Percentiles rank a stretch among this genome's conserved stretches.
Conservation (phyloP, 1,140 invertebrate species). For the Periplaneta americana region DNA sequence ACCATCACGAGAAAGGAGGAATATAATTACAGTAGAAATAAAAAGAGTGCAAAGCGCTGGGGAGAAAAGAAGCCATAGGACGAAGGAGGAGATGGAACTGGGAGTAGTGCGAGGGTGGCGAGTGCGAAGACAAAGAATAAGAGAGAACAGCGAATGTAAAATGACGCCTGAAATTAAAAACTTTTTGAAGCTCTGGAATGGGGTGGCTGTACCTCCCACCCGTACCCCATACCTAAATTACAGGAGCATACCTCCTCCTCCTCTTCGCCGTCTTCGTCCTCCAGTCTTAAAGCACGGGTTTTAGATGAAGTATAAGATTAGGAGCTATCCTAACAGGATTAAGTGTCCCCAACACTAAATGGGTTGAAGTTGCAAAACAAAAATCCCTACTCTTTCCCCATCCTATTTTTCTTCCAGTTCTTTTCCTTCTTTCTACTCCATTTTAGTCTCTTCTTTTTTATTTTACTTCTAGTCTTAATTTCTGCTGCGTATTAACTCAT, state of each 20-base stretch:
- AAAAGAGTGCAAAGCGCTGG: neutral
- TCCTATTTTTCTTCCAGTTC: neutral
- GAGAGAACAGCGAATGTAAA: neutral
- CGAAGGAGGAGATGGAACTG: neutral
- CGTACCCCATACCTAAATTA: neutral
- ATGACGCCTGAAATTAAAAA: neutral
- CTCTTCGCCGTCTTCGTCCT: too few relatives aligned
- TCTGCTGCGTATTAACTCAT: slow-evolving; percentile 7
- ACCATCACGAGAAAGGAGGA: neutral
- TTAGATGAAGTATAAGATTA: neutral
- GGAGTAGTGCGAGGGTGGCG: neutral
- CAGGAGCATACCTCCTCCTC: neutral
- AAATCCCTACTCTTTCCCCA: neutral
- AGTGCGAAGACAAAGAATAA: neutral
- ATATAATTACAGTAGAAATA: neutral
- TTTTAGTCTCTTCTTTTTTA: neutral
- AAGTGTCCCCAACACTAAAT: neutral
- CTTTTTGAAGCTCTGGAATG: neutral
- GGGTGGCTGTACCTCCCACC: neutral
- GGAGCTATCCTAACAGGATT: neutral
- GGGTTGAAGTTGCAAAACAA: neutral
- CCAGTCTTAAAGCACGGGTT: neutral
- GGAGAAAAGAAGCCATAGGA: neutral
- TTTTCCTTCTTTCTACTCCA: neutral
- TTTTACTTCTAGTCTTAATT: neutral